Evolutionary conservation across 2,888 invertebrate genomes (phyloP).

Genomic region (Tachystola acroxantha): DNA sequence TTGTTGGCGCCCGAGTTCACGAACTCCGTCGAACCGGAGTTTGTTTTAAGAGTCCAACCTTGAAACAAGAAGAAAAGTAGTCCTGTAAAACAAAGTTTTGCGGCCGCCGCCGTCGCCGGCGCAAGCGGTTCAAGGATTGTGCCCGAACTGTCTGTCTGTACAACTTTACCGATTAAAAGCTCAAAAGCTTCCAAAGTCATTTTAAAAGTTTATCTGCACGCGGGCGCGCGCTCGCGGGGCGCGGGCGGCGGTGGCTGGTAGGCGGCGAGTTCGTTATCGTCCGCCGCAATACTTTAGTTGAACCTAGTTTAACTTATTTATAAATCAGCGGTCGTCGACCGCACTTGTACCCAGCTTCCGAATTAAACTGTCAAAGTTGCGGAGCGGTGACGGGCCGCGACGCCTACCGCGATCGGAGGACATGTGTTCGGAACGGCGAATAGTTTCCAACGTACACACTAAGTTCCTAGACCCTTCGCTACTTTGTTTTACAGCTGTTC

Average conservation of each 20-base stretch:
- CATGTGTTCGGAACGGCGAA: conserved; percentile 54
- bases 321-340: conserved; percentile 59
- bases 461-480: conserved; percentile 78
- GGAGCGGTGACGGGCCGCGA: conserved; percentile 23
- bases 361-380: conserved; percentile 67
- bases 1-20: conserved; percentile 80
- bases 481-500: conserved; percentile 79
- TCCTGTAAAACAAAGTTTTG: conserved; percentile 80
- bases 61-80: conserved; percentile 80
- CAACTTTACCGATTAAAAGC: conserved; percentile 80
- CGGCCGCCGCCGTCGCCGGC: conserved; percentile 79
- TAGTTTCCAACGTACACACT: conserved; percentile 66
- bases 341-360: conserved; percentile 41
- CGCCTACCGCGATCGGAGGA: conserved; percentile 35
- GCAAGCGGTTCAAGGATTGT: conserved; percentile 80
- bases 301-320: conserved; percentile 75
- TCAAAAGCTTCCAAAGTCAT: conserved; percentile 80
- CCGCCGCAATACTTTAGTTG: conserved; percentile 69
- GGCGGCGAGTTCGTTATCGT: conserved; percentile 67
- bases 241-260: conserved; percentile 44
- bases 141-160: conserved; percentile 79
- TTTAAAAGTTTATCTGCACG: conserved; percentile 80
- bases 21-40: conserved; percentile 79
- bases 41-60: conserved; percentile 80
- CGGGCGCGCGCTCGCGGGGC: conserved; percentile 44